Base-by-base conservation (phyloP, 2,888 invertebrate genomes). In the Galerucella calmariensis region DNA sequence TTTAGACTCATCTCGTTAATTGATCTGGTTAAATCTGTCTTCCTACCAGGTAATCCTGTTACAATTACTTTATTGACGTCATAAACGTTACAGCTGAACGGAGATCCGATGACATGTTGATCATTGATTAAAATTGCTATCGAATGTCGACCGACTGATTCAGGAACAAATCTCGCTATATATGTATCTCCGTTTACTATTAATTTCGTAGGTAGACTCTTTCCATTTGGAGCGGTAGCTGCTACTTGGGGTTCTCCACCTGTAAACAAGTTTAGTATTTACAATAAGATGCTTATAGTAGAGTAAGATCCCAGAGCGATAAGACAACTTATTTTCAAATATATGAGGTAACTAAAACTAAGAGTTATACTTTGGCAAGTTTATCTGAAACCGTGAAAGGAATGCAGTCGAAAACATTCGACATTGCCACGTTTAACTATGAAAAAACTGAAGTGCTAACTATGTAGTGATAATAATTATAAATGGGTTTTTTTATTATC, bases 51-150 rank as follows among this genome's bases (percentile, higher is more conserved):
- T 12, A 93, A 83, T 1, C 93, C 93, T 20, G 92, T 91, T 41
- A 94, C 93, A 48, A 92, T 88, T 14, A 95, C 95, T 78, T 95
- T 92, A 1, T 94, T 92, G 0, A 97, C 97, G 85, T 98, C 97
- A 82, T 97, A 98, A 53, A 97, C 96, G 86, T 97, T 97, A 87
- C 97, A 97, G 24, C 94, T 94, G 87, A 97, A 97, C 0, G 98
- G 98, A 24, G 97, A 97, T 1, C 97, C 97, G 75, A 93, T 94
- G 3, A 97, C 94, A 69, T 95, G 94, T 79, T 96, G 93, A 48
- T 94, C 95, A 72, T 95, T 95, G 67, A 95, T 92, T 35, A 94
- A 90, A 41, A 97, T 92, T 76, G 94, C 92, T 58, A 97, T 92
- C 76, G 93, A 92, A 86, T 97, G 97, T 0, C 97, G 91, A 0